These are phyloP conservation scores for Pimephales promelas DNA, from an alignment of 2,113 vertebrate species.

Conservation along the genomic window DNA sequence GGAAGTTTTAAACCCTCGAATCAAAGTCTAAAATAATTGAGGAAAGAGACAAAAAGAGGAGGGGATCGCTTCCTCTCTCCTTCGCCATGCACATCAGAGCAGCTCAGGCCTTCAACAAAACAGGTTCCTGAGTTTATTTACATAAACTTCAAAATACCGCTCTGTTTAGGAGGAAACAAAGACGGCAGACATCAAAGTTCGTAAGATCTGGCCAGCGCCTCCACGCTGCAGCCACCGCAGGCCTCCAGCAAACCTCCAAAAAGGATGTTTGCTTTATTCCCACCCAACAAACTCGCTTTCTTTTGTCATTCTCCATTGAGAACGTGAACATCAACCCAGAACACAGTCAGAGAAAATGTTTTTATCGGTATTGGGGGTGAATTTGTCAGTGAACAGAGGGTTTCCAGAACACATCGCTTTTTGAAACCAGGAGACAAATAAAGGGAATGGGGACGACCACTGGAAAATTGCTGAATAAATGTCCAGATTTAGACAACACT, in stretches of 20 bases:
- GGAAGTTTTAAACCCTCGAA: conserved; percentile 37
- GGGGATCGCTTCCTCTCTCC: not conserved
- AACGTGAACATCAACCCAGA: conserved; percentile 37
- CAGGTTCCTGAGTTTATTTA: conserved; percentile 38
- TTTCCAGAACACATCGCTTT: conserved; percentile 20
- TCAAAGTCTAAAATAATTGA: conserved; percentile 27
- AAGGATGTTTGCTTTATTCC: conserved; percentile 40
- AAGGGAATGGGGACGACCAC: not conserved
- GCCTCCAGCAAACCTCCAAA: conserved; percentile 30
- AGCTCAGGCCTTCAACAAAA: conserved; percentile 16
- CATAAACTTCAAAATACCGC: conserved; percentile 34
- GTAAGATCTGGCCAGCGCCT: conserved; percentile 32
- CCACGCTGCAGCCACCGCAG: conserved; percentile 10
- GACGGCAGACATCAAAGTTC: conserved; percentile 36
- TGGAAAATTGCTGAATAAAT: conserved; percentile 60
- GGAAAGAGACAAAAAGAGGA: conserved; percentile 22
- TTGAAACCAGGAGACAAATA: conserved; percentile 24
- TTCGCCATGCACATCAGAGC: not conserved
- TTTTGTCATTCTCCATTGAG: not conserved
- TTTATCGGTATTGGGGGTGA: not conserved
- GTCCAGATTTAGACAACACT: conserved; percentile 68
- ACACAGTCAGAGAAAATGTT: conserved; percentile 17
- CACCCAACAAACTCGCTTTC: conserved; percentile 32
- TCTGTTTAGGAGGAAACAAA: conserved; percentile 39
- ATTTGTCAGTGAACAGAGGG: conserved; percentile 18